Evolutionary conservation across 2,113 vertebrate species (phyloP).

Genomic region (Cryptomyrus ogoouensis): DNA sequence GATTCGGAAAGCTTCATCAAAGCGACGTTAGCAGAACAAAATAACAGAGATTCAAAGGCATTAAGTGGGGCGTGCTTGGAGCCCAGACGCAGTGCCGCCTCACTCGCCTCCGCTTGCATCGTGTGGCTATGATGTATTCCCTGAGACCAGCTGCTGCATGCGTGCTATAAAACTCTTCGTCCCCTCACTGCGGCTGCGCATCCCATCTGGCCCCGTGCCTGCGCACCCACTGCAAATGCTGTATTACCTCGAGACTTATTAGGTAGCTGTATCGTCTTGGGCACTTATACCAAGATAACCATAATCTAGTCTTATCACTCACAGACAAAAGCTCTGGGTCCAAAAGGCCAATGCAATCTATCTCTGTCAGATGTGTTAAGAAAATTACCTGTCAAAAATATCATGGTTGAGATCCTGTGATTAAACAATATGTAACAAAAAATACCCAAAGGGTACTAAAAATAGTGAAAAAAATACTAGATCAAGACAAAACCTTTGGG

Average conservation of each 20-base stretch:
- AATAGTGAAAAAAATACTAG: conserved; percentile 18
- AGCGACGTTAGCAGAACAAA: conserved; percentile 18
- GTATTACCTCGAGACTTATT: conserved; percentile 68
- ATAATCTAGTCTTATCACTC: conserved; percentile 68
- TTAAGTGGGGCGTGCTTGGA: conserved; percentile 16
- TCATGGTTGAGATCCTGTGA: conserved; percentile 73
- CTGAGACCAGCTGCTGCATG: conserved; percentile 42
- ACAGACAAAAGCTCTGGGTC: conserved; percentile 66
- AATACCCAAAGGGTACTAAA: conserved; percentile 63
- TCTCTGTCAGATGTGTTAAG: conserved; percentile 81
- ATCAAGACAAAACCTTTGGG: conserved; percentile 17
- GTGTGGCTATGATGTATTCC: conserved; percentile 17
- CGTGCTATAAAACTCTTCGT: conserved; percentile 36
- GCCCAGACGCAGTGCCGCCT: neutral
- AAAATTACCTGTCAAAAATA: conserved; percentile 83
- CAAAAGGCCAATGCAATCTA: conserved; percentile 68
- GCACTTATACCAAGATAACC: conserved; percentile 65
- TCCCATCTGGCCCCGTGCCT: conserved; percentile 44
- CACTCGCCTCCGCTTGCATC: neutral
- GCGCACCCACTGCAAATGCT: conserved; percentile 45
- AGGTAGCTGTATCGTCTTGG: conserved; percentile 57
- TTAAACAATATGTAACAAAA: conserved; percentile 70
- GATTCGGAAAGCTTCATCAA: neutral
- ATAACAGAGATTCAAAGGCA: conserved; percentile 17
- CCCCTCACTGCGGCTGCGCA: conserved; percentile 37